A percentile compares a stretch with the other conserved stretches of the same genome.
phyloP scores from a whole-genome alignment of 1,140 invertebrate species.

The Anastrepha ludens region DNA sequence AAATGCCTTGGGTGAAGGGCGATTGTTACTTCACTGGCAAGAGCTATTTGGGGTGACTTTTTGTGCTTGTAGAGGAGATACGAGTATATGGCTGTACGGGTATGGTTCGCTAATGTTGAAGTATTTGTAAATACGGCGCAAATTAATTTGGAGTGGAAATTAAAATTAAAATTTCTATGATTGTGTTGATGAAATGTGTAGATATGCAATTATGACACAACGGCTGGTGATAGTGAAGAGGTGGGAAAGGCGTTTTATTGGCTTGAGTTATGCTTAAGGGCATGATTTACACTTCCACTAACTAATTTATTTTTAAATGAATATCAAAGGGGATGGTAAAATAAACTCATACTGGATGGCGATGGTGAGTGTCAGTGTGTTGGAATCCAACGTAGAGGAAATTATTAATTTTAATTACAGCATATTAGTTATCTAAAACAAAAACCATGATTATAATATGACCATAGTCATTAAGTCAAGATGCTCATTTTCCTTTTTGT shows the following conservation, averaged over 20 bases:
- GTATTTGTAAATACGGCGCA: slow-evolving; percentile 15
- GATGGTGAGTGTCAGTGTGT: neutral
- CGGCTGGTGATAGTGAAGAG: neutral
- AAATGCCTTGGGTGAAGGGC: slow-evolving; percentile 12
- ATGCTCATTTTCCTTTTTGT: too few relatives aligned
- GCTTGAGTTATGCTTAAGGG: slow-evolving; percentile 17
- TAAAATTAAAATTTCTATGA: slow-evolving; percentile 54
- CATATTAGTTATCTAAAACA: neutral
- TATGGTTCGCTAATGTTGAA: neutral
- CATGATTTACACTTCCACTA: slow-evolving; percentile 53
- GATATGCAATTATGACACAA: slow-evolving; percentile 42
- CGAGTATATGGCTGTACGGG: neutral
- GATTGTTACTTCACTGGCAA: neutral
- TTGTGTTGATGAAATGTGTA: slow-evolving; percentile 51
- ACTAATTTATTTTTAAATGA: neutral
- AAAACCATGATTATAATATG: too few relatives aligned
- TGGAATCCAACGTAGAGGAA: neutral
- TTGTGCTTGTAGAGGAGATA: neutral
- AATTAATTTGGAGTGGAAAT: slow-evolving; percentile 53
- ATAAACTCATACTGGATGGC: neutral
- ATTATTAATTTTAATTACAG: slow-evolving; percentile 20
- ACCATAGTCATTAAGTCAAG: too few relatives aligned
- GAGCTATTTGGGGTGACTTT: slow-evolving; percentile 20
- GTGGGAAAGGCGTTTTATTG: neutral
- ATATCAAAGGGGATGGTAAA: neutral